phyloP scores from a whole-genome alignment of 1,140 invertebrate species.

The Daktulosphaira vitifoliae region DNA sequence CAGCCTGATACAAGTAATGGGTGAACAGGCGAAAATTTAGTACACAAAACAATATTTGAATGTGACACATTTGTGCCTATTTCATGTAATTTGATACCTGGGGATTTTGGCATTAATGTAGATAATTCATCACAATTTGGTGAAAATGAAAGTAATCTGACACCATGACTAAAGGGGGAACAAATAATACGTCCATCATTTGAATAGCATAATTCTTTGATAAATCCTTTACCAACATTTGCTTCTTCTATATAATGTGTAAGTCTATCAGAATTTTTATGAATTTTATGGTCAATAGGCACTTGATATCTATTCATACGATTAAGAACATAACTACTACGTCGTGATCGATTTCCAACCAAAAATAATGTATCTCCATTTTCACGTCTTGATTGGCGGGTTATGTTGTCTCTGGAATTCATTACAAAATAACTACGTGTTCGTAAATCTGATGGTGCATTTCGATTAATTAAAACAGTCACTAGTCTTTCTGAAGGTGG shows the following conservation, averaged over 20 bases:
- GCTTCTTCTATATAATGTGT: conserved; percentile 79
- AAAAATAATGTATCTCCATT: neutral
- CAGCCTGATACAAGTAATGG: conserved; percentile 81
- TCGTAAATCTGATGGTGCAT: neutral
- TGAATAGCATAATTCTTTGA: conserved; percentile 74
- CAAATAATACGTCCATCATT: conserved; percentile 78
- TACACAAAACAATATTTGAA: conserved; percentile 76
- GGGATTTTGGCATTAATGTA: conserved; percentile 51
- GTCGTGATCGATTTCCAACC: neutral
- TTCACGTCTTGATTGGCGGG: neutral
- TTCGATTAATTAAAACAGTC: conserved; percentile 7
- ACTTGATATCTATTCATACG: conserved; percentile 19
- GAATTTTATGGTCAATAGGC: conserved; percentile 26
- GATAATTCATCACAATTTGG: conserved; percentile 68
- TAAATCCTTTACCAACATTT: conserved; percentile 62
- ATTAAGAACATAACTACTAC: neutral
- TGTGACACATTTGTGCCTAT: conserved; percentile 64
- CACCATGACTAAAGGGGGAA: conserved; percentile 77
- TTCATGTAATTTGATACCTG: conserved; percentile 48
- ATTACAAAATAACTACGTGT: neutral
- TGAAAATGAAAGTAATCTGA: conserved; percentile 72
- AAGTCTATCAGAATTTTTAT: conserved; percentile 63
- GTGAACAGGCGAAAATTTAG: conserved; percentile 80
- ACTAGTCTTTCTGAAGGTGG: neutral
- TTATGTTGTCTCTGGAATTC: neutral